Percentiles rank a stretch among this genome's conserved stretches.
Evolutionary conservation across 1,140 invertebrate species (phyloP).

Genomic region (Pentalonia nigronervosa): DNA sequence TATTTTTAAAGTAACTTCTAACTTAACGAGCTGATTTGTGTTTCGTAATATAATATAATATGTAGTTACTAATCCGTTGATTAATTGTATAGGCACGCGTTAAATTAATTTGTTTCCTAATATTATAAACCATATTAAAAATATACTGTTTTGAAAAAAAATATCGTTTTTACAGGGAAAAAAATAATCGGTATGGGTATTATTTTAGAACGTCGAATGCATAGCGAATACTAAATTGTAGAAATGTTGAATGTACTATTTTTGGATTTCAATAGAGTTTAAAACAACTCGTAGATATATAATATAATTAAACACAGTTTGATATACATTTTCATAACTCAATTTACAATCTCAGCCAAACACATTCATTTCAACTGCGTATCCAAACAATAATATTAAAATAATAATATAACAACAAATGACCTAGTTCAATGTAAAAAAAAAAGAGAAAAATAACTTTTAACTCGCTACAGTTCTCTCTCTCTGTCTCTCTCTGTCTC

Average conservation of each 20-base stretch:
- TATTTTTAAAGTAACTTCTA: neutral
- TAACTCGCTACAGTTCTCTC: neutral
- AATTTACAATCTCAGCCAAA: neutral
- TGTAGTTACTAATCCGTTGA: neutral
- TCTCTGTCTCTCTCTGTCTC: too few relatives aligned
- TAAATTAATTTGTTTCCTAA: too few relatives aligned
- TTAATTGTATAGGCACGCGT: too few relatives aligned
- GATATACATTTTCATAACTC: neutral
- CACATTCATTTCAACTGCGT: too few relatives aligned
- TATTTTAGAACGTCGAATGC: neutral
- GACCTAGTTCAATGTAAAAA: too few relatives aligned
- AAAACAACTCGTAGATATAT: neutral
- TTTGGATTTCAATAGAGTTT: neutral
- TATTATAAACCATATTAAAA: neutral
- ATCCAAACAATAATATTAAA: too few relatives aligned
- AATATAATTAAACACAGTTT: neutral
- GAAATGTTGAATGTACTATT: neutral
- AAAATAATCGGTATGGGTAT: neutral
- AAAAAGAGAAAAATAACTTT: neutral
- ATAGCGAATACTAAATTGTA: neutral
- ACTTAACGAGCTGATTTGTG: neutral
- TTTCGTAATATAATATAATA: neutral
- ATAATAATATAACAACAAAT: too few relatives aligned
- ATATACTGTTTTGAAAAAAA: neutral
- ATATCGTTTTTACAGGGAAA: neutral